Evolutionary conservation across 2,113 vertebrate genomes (phyloP).

Genomic region (Pleuronectes platessa): DNA sequence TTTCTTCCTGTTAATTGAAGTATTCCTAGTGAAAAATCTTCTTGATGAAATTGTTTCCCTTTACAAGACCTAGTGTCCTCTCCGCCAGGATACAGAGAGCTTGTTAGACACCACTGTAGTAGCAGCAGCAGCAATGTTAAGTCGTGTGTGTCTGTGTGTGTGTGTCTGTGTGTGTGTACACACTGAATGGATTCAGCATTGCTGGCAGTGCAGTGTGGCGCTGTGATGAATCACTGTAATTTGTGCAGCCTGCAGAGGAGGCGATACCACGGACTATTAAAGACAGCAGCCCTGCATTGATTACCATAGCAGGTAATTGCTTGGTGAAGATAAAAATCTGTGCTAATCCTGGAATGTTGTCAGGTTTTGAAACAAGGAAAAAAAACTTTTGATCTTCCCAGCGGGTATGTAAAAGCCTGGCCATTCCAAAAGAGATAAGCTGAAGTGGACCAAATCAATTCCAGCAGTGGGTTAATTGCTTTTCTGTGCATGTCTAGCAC

Average conservation of each 20-base stretch:
- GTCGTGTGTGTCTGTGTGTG: no score
- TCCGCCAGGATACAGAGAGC: constrained; percentile 6
- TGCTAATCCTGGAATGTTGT: constrained; percentile 65
- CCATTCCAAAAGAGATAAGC: constrained; percentile 68
- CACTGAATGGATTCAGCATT: constrained; percentile 59
- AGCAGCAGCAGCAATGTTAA: background rate
- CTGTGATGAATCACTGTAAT: constrained; percentile 74
- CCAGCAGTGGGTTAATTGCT: constrained; percentile 74
- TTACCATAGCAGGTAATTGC: constrained; percentile 76
- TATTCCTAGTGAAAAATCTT: constrained; percentile 9
- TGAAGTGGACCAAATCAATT: constrained; percentile 73
- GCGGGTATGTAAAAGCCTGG: constrained; percentile 56
- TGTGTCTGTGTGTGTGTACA: constrained; percentile 25
- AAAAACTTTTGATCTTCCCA: constrained; percentile 62
- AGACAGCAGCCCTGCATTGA: constrained; percentile 68
- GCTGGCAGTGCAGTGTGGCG: constrained; percentile 41
- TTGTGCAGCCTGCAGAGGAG: constrained; percentile 61
- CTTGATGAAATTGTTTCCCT: constrained; percentile 19
- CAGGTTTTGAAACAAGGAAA: constrained; percentile 57
- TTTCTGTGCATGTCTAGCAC: constrained; percentile 69
- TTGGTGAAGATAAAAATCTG: constrained; percentile 68
- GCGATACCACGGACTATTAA: constrained; percentile 64
- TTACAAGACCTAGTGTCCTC: constrained; percentile 6
- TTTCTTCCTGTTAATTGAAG: constrained; percentile 12
- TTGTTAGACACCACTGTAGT: constrained; percentile 17